Evolutionary conservation across 2,888 invertebrate genomes (phyloP).

Genomic region (Elysia crispata): DNA sequence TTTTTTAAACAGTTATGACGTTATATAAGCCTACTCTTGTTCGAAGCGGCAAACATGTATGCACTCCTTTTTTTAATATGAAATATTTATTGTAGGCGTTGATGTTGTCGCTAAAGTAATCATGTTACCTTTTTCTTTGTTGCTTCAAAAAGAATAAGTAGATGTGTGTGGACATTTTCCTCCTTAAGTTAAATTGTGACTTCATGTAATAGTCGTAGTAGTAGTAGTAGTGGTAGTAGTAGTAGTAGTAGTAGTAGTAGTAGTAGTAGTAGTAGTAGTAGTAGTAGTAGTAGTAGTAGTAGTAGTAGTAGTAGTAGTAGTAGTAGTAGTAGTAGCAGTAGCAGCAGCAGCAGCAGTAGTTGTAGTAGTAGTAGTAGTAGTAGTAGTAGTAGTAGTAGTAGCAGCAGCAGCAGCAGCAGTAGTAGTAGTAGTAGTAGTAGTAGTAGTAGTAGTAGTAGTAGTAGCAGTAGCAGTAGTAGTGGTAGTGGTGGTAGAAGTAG

Average conservation of each 20-base stretch:
- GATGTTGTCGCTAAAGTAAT: too few species aligned
- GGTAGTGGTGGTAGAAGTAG: too few species aligned
- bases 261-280: conserved; percentile 44
- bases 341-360: conserved; percentile 27
- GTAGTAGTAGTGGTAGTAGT: conserved; percentile 38
- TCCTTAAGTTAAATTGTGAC: too few species aligned
- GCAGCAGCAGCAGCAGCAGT: conserved; percentile 2
- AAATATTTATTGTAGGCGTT: too few species aligned
- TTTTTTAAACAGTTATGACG: too few species aligned
- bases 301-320: conserved; percentile 39
- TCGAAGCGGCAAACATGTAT: too few species aligned
- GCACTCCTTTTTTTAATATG: too few species aligned
- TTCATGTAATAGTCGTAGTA: too few species aligned
- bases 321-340: conserved; percentile 29
- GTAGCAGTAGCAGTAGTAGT: conserved; percentile 10
- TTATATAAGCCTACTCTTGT: too few species aligned
- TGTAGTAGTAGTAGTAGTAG: conserved; percentile 17
- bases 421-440: conserved; percentile 33
- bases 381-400: conserved; percentile 39
- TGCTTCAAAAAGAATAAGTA: too few species aligned
- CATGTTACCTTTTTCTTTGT: too few species aligned
- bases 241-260: conserved; percentile 37
- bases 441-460: conserved; percentile 39
- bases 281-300: conserved; percentile 43
- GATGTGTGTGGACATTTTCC: too few species aligned